A percentile compares a stretch with the other conserved stretches of the same genome.
Evolutionary conservation across 2,797 vertebrate genomes (phyloP).

Genomic region (Denticeps clupeoides): DNA sequence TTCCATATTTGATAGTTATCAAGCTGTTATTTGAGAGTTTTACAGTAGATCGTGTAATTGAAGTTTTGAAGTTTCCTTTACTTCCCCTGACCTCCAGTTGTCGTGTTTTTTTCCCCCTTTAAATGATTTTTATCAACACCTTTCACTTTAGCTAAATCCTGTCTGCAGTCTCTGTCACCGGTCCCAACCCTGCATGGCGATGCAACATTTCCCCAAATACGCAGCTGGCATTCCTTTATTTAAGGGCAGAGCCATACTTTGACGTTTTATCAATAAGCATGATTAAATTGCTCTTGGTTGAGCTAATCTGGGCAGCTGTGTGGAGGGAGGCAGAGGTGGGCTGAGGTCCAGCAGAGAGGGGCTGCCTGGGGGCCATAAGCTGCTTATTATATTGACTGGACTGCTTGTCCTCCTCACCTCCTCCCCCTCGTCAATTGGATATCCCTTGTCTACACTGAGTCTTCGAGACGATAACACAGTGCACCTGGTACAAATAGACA

Average conservation of each 20-base stretch:
- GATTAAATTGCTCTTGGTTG: slow-evolving; percentile 73
- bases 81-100: slow-evolving; percentile 32
- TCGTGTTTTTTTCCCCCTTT: too few relatives aligned
- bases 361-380: slow-evolving; percentile 77
- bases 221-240: neutral
- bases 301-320: slow-evolving; percentile 56
- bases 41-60: too few relatives aligned
- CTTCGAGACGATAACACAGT: too few relatives aligned
- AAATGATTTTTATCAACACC: too few relatives aligned
- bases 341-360: slow-evolving; percentile 1
- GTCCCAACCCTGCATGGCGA: neutral
- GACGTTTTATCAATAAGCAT: slow-evolving; percentile 76
- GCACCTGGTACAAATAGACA: too few relatives aligned
- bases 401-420: slow-evolving; percentile 64
- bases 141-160: too few relatives aligned
- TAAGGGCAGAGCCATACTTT: slow-evolving; percentile 62
- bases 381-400: slow-evolving; percentile 99
- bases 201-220: neutral
- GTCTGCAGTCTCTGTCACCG: too few relatives aligned
- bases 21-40: too few relatives aligned
- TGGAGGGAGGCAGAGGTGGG: neutral
- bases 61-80: too few relatives aligned
- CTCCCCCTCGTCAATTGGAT: too few relatives aligned
- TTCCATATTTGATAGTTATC: too few relatives aligned
- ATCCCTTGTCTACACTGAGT: too few relatives aligned